Base-by-base conservation (phyloP, 2,113 vertebrate species). In the Podarcis cretensis region DNA sequence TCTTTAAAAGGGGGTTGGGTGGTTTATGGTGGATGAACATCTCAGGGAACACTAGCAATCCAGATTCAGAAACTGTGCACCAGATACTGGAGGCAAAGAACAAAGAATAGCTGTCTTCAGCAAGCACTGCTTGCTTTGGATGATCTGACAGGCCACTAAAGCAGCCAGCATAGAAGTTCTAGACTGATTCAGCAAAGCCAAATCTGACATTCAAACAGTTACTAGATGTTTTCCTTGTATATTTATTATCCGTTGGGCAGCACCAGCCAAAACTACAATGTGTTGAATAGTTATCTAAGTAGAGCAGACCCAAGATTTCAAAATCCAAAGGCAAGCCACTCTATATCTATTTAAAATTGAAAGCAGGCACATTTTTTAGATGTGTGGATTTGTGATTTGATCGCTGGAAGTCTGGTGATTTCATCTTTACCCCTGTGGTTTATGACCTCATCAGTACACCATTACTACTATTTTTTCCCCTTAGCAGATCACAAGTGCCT, bases 381-480 rank as follows among this genome's bases (percentile, higher is more conserved):
- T 16, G 13, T 30, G 30, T 30, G 43, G 77, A 27, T 81, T 73
- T 87, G 43, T 25, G 86, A 74, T 63, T 79, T 69, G 85, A 54
- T 79, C 48, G 30, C 90, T 85, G 32, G 69, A 21, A 2, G 86
- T 78, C 75, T 89, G 88, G 88, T 90, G 92, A 94, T 65, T 92
- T 68, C 35, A 86, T 83, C 86, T 88, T 89, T 87, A 48, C 80
- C 0, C 30, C 89, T 82, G 18, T 87, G 88, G 91, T 89, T 91
- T 81, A 3, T 93, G 92, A 83, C 63, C 69, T 89, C 87, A 90
- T 6, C 75, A 87, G 65, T 78, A 63, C 54, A 27, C 85, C 16
- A 14, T 10, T 75, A 25, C 1, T 87, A 10, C 14, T 43, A 84
- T 30, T 43, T 43, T 18, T 6, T 20, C 3, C 10, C 37, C 73